Conservation (phyloP, 2,797 vertebrate genomes). For the Typhlichthys eigenmanni region DNA sequence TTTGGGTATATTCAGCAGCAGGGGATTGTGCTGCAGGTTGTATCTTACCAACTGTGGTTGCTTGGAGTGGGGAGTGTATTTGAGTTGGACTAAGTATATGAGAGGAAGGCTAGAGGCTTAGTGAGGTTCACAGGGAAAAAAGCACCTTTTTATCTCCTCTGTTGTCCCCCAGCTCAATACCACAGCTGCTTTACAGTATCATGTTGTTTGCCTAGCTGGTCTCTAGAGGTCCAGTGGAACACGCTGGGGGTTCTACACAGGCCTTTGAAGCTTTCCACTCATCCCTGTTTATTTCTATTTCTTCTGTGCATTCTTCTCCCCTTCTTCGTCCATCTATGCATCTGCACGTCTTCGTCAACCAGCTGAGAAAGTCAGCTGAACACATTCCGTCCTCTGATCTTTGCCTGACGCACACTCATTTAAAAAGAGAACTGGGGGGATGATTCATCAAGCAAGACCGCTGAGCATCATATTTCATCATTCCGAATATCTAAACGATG, state of each 20-base stretch:
- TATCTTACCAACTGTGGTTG: constrained; percentile 3
- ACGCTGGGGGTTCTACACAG: constrained; percentile 8
- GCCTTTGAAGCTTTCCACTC: constrained; percentile 44
- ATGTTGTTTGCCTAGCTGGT: constrained; percentile 44
- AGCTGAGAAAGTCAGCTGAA: constrained; percentile 38
- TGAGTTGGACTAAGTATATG: constrained; percentile 25
- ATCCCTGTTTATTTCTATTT: constrained; percentile 21
- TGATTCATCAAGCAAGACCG: constrained; percentile 40
- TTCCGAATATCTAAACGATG: constrained; percentile 26
- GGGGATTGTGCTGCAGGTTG: constrained; percentile 19
- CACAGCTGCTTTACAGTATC: constrained; percentile 22
- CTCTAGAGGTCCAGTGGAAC: constrained; percentile 46
- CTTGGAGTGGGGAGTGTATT: constrained; percentile 26
- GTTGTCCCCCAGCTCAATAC: constrained; percentile 50
- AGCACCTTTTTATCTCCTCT: constrained; percentile 38
- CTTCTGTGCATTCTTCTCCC: constrained; percentile 18
- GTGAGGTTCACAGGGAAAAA: constrained; percentile 21
- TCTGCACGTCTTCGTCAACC: constrained; percentile 28
- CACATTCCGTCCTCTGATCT: constrained; percentile 55
- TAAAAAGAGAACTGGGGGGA: constrained; percentile 30
- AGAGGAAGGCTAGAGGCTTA: constrained; percentile 27
- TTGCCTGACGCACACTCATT: constrained; percentile 45
- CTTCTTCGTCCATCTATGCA: constrained; percentile 30
- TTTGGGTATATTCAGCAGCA: constrained; percentile 3
- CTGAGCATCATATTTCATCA: constrained; percentile 62